Evolutionary conservation across 2,113 vertebrate species (phyloP), one percentile per base, ranked within the genome.

Genomic region (Sebastes fasciatus): DNA sequence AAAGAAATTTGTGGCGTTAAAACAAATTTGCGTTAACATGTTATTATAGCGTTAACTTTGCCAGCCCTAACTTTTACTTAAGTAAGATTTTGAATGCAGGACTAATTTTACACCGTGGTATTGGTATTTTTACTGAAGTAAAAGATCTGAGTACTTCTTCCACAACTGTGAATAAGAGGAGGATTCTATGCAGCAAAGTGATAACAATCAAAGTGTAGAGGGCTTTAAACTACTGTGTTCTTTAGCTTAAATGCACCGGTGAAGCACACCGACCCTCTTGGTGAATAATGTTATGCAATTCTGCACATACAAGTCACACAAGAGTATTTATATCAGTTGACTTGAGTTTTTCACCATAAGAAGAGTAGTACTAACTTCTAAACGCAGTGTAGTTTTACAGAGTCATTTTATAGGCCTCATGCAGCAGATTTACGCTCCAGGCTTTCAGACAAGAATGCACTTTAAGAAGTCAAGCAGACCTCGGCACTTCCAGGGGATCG

Each of bases 361-460:
- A 84, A 87, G 74, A 83, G 68, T 6, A 81, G 74, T 16, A 70
- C 81, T 66, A 49, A 70, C 63, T 80, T 89, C 45, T 81, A 90
- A 93, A 90, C 87, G 79, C 55, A 57, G 80, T 71, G 65, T 70
- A 83, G 91, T 88, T 92, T 93, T 88, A 84, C 88, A 83, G 82
- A 82, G 71, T 23, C 19, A 52, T 85, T 94, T 95, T 94, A 94
- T 92, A 75, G 92, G 86, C 87, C 86, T 79, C 2, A 3, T 74
- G 79, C 70, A 85, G 88, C 78, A 94, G 92, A 96, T 96, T 94
- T 95, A 96, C 86, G 84, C 74, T 74, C 82, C 57, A 88, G 83
- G 93, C 94, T 93, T 94, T 95, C 94, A 95, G 93, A 93, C 88
- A 95, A 94, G 94, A 96, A 96, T 95, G 94, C 93, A 92, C 94